phyloP scores from a whole-genome alignment of 2,888 invertebrate species.

The Rhaphigaster nebulosa region DNA sequence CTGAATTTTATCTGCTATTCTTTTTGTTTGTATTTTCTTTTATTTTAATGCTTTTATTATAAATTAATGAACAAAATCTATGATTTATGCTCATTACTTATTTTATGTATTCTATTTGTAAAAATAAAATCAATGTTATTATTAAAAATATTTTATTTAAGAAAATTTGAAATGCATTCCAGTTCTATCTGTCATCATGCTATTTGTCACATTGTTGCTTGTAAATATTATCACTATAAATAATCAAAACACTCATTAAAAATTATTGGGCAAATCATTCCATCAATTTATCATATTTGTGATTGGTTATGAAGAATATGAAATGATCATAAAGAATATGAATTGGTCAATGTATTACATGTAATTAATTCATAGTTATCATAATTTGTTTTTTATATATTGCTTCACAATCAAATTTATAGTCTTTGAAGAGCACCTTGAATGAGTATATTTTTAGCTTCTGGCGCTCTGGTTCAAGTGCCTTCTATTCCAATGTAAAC shows the following conservation, averaged over 20 bases:
- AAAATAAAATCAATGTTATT: not conserved
- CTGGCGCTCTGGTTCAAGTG: not conserved
- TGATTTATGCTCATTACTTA: not conserved
- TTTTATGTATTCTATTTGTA: not conserved
- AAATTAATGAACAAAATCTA: not conserved
- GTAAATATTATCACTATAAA: not conserved
- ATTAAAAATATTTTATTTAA: not conserved
- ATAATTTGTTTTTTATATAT: not conserved
- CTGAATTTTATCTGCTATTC: not conserved
- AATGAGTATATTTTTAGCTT: not conserved
- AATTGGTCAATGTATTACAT: not conserved
- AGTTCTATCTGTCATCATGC: not conserved
- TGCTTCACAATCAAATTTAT: not conserved
- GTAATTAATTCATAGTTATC: not conserved
- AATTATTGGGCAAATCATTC: not conserved
- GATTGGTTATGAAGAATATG: not conserved
- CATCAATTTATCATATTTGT: not conserved
- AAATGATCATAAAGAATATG: not conserved
- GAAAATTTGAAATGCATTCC: slow-evolving; percentile 8
- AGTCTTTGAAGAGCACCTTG: not conserved
- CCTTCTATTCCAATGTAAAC: not conserved
- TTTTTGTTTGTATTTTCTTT: not conserved
- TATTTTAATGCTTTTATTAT: not conserved
- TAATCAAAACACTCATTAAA: not conserved
- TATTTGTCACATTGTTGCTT: not conserved